phyloP scores from a whole-genome alignment of 2,797 vertebrate species.

The Otolemur crassicaudatus region DNA sequence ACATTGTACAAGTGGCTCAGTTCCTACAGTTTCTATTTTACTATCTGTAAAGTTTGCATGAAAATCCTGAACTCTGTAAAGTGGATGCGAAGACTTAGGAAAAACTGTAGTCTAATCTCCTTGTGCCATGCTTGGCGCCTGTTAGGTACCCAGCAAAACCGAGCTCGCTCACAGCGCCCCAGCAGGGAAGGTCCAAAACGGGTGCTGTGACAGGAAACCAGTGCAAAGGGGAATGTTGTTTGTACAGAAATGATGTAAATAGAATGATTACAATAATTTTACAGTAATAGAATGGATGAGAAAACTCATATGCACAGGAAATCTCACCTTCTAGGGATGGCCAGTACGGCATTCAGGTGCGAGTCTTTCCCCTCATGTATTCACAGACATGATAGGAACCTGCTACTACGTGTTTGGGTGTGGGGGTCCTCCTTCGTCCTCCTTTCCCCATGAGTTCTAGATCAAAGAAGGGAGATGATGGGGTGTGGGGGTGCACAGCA shows the following conservation, averaged over 20 bases:
- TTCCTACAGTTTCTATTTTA: background rate
- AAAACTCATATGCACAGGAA: background rate
- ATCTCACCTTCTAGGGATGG: background rate
- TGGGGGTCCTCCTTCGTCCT: background rate
- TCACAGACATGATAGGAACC: background rate
- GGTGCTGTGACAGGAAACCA: background rate
- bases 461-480: background rate
- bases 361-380: background rate
- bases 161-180: background rate
- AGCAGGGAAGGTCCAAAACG: background rate
- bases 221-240: background rate
- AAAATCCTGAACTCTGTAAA: background rate
- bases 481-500: rapidly evolving
- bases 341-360: background rate
- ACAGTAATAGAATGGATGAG: background rate
- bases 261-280: background rate
- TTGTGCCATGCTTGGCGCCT: rapidly evolving
- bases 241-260: background rate
- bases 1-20: background rate
- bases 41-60: background rate
- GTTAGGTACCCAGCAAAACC: background rate
- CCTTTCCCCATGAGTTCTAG: background rate
- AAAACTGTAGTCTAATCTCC: rapidly evolving
- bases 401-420: no score
- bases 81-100: background rate